phyloP scores from a whole-genome alignment of 1,140 invertebrate genomes.

The Ceratina australensis region DNA sequence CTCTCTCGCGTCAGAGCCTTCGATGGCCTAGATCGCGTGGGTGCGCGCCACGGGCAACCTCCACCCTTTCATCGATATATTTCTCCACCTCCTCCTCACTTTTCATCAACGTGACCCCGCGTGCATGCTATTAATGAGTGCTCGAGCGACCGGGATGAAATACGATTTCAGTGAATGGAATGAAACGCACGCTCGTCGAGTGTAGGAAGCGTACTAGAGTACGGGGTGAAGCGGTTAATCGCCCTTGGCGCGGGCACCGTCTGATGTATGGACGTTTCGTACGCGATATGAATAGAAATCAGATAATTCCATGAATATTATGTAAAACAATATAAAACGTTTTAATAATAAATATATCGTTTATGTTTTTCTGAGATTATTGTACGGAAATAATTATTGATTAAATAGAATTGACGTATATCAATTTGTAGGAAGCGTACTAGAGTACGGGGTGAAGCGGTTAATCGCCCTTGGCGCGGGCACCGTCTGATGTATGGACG shows the following conservation, averaged over 20 bases:
- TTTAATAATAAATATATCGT: too few relatives aligned
- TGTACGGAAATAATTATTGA: too few relatives aligned
- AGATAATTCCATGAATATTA: not conserved
- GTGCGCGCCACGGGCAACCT: slow-evolving; percentile 43
- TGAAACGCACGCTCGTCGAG: slow-evolving; percentile 31
- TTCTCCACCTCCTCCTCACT: not conserved
- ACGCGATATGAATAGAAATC: slow-evolving; percentile 47
- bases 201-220: not conserved
- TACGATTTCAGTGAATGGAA: slow-evolving; percentile 24
- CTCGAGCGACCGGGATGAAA: slow-evolving; percentile 46
- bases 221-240: slow-evolving; percentile 49
- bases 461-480: slow-evolving; percentile 52
- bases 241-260: slow-evolving; percentile 35
- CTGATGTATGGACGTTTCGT: slow-evolving; percentile 56
- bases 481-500: slow-evolving; percentile 54
- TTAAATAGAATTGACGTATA: too few relatives aligned
- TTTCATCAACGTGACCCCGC: slow-evolving; percentile 33
- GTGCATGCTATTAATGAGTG: slow-evolving; percentile 52
- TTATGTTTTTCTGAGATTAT: too few relatives aligned
- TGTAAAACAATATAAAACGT: too few relatives aligned
- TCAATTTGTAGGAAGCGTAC: slow-evolving; percentile 1
- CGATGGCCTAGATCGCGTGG: slow-evolving; percentile 42
- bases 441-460: slow-evolving; percentile 10
- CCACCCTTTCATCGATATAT: not conserved
- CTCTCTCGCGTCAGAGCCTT: too few relatives aligned